Evolutionary conservation across 2,113 vertebrate genomes (phyloP).

Genomic region (Pterocles orientalis): DNA sequence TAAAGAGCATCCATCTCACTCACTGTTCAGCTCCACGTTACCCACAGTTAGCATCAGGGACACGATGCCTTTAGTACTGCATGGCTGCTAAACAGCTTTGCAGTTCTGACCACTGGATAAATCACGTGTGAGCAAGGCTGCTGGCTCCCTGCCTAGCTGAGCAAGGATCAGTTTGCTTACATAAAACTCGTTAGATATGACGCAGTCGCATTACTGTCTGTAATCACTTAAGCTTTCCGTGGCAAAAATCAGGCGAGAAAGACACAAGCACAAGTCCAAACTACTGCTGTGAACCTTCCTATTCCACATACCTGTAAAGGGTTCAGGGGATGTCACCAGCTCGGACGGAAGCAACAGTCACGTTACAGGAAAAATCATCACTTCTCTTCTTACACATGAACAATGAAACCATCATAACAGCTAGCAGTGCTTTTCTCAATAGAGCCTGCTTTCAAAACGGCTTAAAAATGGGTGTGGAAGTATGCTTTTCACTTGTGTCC

Average conservation of each 20-base stretch:
- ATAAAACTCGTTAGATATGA: background rate
- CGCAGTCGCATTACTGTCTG: background rate
- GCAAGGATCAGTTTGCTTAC: conserved; percentile 8
- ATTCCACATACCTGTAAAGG: background rate
- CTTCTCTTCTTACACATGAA: background rate
- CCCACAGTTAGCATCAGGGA: background rate
- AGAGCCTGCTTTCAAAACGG: background rate
- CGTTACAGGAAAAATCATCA: accelerated
- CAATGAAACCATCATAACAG: background rate
- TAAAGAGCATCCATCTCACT: background rate
- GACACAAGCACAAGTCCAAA: background rate
- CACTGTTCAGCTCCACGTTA: background rate
- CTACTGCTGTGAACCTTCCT: background rate
- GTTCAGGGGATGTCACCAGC: background rate
- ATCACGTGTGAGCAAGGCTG: background rate
- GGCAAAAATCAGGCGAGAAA: background rate
- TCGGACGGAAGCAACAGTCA: background rate
- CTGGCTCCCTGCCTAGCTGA: background rate
- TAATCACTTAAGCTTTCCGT: background rate
- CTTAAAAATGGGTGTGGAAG: background rate
- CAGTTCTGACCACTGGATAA: background rate
- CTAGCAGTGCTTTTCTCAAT: background rate
- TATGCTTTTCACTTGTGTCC: background rate
- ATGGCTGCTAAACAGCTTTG: conserved; percentile 1
- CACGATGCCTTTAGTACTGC: background rate